Conservation (phyloP, 2,113 vertebrate genomes). For the Pterophyllum scalare region DNA sequence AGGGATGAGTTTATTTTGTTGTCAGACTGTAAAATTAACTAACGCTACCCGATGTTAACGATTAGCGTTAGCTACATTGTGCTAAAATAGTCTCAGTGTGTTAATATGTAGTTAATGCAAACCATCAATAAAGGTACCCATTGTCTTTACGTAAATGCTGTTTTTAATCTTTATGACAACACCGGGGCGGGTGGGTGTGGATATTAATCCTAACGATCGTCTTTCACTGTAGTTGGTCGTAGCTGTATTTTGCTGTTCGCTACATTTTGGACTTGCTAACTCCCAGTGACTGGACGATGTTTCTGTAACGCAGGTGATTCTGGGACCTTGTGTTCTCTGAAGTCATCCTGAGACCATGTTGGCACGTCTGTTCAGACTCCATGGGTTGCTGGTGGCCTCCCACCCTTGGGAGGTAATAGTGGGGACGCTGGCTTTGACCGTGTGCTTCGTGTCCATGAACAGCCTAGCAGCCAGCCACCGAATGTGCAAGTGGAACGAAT, state of each 20-base stretch:
- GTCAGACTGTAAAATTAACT: neutral
- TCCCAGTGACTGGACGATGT: neutral
- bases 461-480: conserved; percentile 87
- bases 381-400: conserved; percentile 93
- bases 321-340: conserved; percentile 1
- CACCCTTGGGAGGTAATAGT: conserved; percentile 97
- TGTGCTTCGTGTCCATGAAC: conserved; percentile 96
- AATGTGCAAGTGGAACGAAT: conserved; percentile 93
- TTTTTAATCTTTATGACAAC: neutral
- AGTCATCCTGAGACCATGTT: conserved; percentile 81
- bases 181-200: neutral
- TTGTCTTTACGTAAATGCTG: neutral
- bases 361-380: conserved; percentile 88
- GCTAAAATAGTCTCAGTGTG: neutral
- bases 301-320: neutral
- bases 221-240: neutral
- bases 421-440: conserved; percentile 90
- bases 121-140: neutral
- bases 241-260: neutral
- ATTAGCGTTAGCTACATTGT: neutral
- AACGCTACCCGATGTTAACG: conserved; percentile 18
- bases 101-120: conserved; percentile 13
- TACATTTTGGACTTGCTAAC: neutral
- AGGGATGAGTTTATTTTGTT: neutral
- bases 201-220: neutral